Evolutionary conservation across 2,888 invertebrate genomes (phyloP), one percentile per base, ranked within the genome.

Genomic region (Punctoribates punctum): DNA sequence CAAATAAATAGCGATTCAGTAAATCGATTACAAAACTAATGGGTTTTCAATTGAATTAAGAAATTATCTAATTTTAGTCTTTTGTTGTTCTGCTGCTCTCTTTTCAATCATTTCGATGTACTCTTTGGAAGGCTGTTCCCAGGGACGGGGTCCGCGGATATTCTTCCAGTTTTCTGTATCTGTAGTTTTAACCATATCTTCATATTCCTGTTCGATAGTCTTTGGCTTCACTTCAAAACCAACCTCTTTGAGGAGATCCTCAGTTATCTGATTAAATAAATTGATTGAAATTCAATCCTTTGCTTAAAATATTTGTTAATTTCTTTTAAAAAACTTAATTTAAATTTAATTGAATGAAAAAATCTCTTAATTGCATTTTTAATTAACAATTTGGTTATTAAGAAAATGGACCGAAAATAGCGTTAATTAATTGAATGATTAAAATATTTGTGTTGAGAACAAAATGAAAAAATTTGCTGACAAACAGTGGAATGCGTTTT

Each of bases 141-240:
- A 94, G 0, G 94, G 93, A 75, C 94, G 86, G 6, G 93, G 91
- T 0, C 93, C 93, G 81, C 94, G 86, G 79, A 89, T 88, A 82
- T 94, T 93, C 82, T 91, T 88, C 94, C 94, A 95, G 80, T 90
- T 88, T 79, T 93, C 90, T 80, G 92, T 88, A 83, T 94, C 90
- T 54, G 90, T 23, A 78, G 70, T 60, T 80, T 62, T 42, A 42
- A n/a, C 42, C 70, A 81, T 70, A 77, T 81, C 79, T 80, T 82
- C 73, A 20, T 77, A 77, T 60, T 76, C 73, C 60, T 72, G 73
- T 20, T 76, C 76, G 25, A 77, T 23, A 9, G 51, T 29, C 34
- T 75, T 77, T 3, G 3, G 3, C 23, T 27, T 29, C 34, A 65
- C 65, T 65, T 65, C 25, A 15, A 65, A 27, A 1, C 65, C 65